Percentiles rank a stretch among this genome's conserved stretches.
Evolutionary conservation across 2,888 invertebrate genomes (phyloP).

Genomic region (Diarsia mendica): DNA sequence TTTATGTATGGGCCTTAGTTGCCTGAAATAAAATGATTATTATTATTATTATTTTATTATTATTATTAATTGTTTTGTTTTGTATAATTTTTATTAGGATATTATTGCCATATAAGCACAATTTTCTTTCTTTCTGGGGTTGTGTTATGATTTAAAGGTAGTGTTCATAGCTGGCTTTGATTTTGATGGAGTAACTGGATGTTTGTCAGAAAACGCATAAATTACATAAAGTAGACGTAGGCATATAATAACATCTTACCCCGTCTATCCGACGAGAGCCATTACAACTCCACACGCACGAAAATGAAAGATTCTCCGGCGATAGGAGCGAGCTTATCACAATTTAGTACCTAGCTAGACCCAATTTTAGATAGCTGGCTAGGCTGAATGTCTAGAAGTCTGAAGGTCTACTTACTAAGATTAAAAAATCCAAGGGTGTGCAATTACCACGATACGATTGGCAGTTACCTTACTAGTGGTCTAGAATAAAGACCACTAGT

Average conservation of each 20-base stretch:
- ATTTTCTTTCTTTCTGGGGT: too few relatives aligned
- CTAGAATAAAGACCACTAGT: background rate
- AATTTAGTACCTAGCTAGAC: slow-evolving; percentile 14
- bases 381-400: background rate
- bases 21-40: too few relatives aligned
- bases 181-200: background rate
- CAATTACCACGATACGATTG: background rate
- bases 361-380: slow-evolving; percentile 3
- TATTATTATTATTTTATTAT: too few relatives aligned
- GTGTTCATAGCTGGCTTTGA: background rate
- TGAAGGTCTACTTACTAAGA: background rate
- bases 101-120: too few relatives aligned
- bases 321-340: background rate
- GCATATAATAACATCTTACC: background rate
- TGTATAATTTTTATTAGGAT: too few relatives aligned
- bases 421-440: background rate
- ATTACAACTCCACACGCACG: background rate
- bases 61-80: too few relatives aligned
- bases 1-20: too few relatives aligned
- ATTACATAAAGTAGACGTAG: background rate
- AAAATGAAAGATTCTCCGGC: background rate
- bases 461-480: background rate
- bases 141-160: too few relatives aligned
- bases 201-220: background rate
- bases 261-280: background rate